These are phyloP conservation scores for Pristionchus exspectatus DNA, from an alignment of 2,888 invertebrate genomes.

Conservation along the genomic window DNA sequence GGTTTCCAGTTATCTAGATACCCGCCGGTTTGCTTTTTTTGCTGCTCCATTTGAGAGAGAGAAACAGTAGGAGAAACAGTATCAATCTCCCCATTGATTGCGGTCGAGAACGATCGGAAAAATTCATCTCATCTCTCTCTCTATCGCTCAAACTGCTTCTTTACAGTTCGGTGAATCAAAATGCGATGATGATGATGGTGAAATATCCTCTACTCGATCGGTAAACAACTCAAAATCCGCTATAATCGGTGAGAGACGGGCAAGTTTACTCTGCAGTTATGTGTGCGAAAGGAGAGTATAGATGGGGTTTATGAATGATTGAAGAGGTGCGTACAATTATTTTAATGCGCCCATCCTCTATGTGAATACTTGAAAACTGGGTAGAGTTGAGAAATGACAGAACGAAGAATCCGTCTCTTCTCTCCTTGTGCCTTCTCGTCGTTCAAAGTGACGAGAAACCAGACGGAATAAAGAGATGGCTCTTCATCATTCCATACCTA, in stretches of 20 bases:
- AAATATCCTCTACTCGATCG: not conserved
- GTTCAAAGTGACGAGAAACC: too few species aligned
- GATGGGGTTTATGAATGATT: too few species aligned
- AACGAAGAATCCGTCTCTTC: too few species aligned
- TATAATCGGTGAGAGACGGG: constrained; percentile 1
- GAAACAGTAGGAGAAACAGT: too few species aligned
- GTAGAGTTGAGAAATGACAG: too few species aligned
- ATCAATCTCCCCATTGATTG: too few species aligned
- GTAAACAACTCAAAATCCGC: constrained; percentile 45
- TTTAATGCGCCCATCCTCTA: too few species aligned
- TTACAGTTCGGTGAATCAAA: constrained; percentile 26
- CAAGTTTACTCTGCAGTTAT: constrained; percentile 9
- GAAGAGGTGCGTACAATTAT: too few species aligned
- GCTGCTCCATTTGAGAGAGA: not conserved
- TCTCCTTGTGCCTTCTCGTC: too few species aligned
- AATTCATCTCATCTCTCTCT: not conserved
- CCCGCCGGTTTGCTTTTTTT: constrained; percentile 70
- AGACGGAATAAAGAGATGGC: too few species aligned
- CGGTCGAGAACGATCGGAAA: not conserved
- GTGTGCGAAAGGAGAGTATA: not conserved
- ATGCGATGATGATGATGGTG: not conserved
- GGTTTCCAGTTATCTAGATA: constrained; percentile 76
- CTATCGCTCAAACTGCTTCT: not conserved
- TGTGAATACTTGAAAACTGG: too few species aligned
- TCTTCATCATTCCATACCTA: too few species aligned